phyloP scores from a whole-genome alignment of 1,140 invertebrate species.

The Paraescarpia echinospica region DNA sequence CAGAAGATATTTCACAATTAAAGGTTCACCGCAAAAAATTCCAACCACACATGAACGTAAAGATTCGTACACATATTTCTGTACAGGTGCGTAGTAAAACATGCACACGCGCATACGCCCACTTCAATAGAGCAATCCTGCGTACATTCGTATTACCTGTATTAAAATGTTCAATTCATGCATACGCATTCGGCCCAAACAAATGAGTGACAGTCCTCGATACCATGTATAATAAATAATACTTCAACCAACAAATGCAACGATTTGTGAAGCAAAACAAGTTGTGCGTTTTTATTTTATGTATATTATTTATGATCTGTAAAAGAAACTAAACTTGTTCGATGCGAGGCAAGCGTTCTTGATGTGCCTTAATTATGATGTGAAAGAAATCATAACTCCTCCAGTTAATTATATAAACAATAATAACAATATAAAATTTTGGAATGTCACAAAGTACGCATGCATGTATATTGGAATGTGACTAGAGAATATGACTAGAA shows the following conservation, averaged over 20 bases:
- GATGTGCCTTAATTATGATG: not conserved
- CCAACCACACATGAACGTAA: not conserved
- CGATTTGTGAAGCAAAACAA: not conserved
- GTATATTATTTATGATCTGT: not conserved
- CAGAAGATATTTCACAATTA: not conserved
- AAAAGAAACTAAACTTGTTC: not conserved
- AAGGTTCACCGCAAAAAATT: not conserved
- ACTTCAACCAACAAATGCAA: not conserved
- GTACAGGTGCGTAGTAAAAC: not conserved
- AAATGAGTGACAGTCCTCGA: not conserved
- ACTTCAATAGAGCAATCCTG: not conserved
- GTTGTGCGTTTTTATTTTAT: not conserved
- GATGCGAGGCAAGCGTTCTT: not conserved
- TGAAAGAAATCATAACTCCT: not conserved
- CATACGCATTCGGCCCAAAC: not conserved
- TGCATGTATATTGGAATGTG: not conserved
- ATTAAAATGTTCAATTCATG: not conserved
- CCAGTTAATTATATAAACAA: not conserved
- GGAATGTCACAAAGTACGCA: not conserved
- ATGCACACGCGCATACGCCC: not conserved
- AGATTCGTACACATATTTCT: not conserved
- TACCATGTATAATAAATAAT: not conserved
- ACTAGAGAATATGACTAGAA: not conserved
- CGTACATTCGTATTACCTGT: not conserved
- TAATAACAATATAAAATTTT: not conserved